Evolutionary conservation across 1,140 invertebrate species (phyloP).

Genomic region (Eupeodes corollae): DNA sequence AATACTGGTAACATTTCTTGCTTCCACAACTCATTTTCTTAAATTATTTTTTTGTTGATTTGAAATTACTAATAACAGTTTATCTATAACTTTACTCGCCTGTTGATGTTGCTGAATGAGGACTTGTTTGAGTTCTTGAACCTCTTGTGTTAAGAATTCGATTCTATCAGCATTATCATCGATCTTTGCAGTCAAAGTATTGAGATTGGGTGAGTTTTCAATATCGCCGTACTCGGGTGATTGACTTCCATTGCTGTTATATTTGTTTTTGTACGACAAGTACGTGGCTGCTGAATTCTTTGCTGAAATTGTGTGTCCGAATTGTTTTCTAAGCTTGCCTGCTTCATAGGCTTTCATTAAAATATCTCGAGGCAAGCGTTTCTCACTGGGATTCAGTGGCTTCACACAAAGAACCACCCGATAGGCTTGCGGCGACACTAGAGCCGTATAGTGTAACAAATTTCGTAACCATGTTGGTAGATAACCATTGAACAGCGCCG

Average conservation of each 20-base stretch:
- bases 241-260: constrained; percentile 47
- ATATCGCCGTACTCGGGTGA: constrained; percentile 42
- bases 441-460: constrained; percentile 57
- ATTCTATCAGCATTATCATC: constrained; percentile 51
- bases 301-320: constrained; percentile 52
- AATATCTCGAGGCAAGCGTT: constrained; percentile 60
- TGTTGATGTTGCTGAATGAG: constrained; percentile 37
- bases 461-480: constrained; percentile 58
- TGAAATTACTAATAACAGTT: constrained; percentile 33
- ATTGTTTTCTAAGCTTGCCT: constrained; percentile 56
- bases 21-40: constrained; percentile 18
- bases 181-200: constrained; percentile 46
- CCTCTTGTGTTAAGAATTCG: constrained; percentile 47
- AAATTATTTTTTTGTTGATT: constrained; percentile 36
- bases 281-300: constrained; percentile 45
- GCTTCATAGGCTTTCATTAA: constrained; percentile 62
- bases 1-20: not conserved
- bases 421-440: constrained; percentile 64
- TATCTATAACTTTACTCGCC: constrained; percentile 36
- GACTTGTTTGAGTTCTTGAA: constrained; percentile 49
- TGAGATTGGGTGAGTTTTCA: constrained; percentile 35
- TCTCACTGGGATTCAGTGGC: constrained; percentile 67
- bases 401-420: constrained; percentile 65
- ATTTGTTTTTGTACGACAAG: constrained; percentile 47
- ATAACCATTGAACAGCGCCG: constrained; percentile 56